Evolutionary conservation across 2,888 invertebrate genomes (phyloP).

Genomic region (Diaphora mendica): DNA sequence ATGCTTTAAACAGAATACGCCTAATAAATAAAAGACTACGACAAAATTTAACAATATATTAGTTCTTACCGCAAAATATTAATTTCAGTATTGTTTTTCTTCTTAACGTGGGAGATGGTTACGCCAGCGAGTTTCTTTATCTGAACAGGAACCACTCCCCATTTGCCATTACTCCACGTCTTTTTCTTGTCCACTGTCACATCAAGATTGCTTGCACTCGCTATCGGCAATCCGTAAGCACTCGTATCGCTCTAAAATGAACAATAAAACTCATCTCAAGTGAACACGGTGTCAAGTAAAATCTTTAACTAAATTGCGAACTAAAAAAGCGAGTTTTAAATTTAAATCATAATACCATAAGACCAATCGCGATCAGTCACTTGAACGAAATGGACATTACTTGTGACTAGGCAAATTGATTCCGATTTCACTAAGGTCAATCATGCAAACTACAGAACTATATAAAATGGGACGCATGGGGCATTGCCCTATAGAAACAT

Average conservation of each 20-base stretch:
- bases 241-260: conserved; percentile 75
- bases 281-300: conserved; percentile 16
- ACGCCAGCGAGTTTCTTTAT: conserved; percentile 71
- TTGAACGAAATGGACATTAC: conserved; percentile 20
- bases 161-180: conserved; percentile 73
- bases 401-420: conserved; percentile 29
- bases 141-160: conserved; percentile 80
- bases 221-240: conserved; percentile 75
- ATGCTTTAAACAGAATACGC: not conserved
- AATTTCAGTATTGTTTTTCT: conserved; percentile 74
- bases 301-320: not conserved
- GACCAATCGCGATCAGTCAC: conserved; percentile 25
- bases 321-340: conserved; percentile 5
- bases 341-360: conserved; percentile 23
- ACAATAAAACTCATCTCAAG: conserved; percentile 19
- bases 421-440: conserved; percentile 33
- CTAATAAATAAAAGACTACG: not conserved
- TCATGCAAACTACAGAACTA: conserved; percentile 30
- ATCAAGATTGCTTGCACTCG: conserved; percentile 74
- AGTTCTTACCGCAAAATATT: conserved; percentile 74
- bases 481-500: conserved; percentile 39
- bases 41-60: not conserved
- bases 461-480: conserved; percentile 20
- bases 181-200: conserved; percentile 63
- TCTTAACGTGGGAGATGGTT: conserved; percentile 70